Evolutionary conservation across 1,140 invertebrate species (phyloP).

Genomic region (Diuraphis noxia): DNA sequence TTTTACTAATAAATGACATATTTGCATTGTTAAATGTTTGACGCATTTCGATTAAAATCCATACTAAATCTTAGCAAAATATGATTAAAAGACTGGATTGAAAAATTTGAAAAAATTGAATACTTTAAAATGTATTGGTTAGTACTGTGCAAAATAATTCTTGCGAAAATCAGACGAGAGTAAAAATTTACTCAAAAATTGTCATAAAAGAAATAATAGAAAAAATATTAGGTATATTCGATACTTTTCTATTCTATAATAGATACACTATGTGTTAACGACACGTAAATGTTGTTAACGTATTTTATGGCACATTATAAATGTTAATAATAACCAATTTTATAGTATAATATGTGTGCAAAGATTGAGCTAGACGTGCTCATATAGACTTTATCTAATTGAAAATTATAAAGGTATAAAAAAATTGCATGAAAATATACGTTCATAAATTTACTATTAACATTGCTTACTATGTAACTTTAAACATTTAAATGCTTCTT

Average conservation of each 20-base stretch:
- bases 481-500: background rate
- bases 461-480: background rate
- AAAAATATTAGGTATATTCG: too few relatives aligned
- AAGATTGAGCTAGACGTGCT: background rate
- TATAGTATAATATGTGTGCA: background rate
- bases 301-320: background rate
- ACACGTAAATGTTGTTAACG: background rate
- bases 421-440: background rate
- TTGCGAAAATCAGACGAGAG: background rate
- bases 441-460: background rate
- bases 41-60: background rate
- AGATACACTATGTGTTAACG: too few relatives aligned
- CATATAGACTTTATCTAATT: background rate
- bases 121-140: background rate
- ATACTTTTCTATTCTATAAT: too few relatives aligned
- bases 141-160: too few relatives aligned
- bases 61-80: background rate
- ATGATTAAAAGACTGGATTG: background rate
- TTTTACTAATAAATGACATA: background rate
- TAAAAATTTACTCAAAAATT: too few relatives aligned
- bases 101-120: background rate
- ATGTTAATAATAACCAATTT: background rate
- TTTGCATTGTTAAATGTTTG: background rate
- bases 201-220: background rate
- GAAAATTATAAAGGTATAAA: background rate